Evolutionary conservation across 35 echinoderm and acorn worm species (phyloP).

Genomic region (Eucidaris tribuloides): DNA sequence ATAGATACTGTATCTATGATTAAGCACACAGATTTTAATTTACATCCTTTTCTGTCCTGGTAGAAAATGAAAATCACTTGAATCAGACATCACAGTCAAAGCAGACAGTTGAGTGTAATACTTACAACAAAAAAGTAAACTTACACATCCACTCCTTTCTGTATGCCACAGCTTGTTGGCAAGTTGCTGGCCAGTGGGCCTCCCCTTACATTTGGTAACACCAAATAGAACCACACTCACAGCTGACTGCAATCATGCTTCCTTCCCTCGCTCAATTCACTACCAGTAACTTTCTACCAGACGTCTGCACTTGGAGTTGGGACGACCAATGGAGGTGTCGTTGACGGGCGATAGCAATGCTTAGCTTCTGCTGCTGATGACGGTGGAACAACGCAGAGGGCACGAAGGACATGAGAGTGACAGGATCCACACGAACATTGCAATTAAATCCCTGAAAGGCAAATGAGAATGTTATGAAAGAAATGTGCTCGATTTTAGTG

Average conservation of each 20-base stretch:
- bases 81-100: too few relatives aligned
- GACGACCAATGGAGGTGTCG: conserved; percentile 70
- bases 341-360: conserved; percentile 46
- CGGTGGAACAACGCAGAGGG: conserved; percentile 34
- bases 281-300: too few relatives aligned
- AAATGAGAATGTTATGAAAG: too few relatives aligned
- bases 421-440: conserved; percentile 44
- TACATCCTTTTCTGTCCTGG: too few relatives aligned
- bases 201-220: conserved; percentile 66
- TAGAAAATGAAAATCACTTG: too few relatives aligned
- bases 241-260: conserved; percentile 27
- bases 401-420: conserved; percentile 62
- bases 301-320: conserved; percentile 64
- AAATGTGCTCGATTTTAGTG: too few relatives aligned
- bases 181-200: conserved; percentile 92
- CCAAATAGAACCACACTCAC: conserved; percentile 86
- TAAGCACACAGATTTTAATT: too few relatives aligned
- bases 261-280: neutral
- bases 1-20: too few relatives aligned
- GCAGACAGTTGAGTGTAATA: too few relatives aligned
- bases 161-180: conserved; percentile 79
- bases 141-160: too few relatives aligned
- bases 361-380: conserved; percentile 17
- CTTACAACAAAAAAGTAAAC: too few relatives aligned
- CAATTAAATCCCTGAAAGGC: conserved; percentile 73